Evolutionary conservation across 2,888 invertebrate genomes (phyloP), one percentile per base, ranked within the genome.

Genomic region (Ormyrus pomaceus): DNA sequence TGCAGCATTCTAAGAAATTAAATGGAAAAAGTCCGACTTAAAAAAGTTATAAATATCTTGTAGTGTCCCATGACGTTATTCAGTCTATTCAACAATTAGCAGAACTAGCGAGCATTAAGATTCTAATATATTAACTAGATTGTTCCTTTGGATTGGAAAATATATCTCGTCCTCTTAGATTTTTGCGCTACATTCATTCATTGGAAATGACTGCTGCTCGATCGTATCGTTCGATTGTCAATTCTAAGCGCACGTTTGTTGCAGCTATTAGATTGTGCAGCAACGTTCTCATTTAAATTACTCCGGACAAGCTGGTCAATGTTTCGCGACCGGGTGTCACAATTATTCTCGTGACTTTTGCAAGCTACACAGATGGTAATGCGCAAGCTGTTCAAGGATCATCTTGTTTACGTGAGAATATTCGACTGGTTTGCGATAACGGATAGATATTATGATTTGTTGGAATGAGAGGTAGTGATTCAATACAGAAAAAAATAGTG

Each of bases 201-300:
- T 51, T 2, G 65, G 62, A 19, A 65, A 70, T 64, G 70, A 70
- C 64, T 34, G 77, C 53, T 34, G 77, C 46, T 11, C 62, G 70
- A 77, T 77, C 50, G 62, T 77, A 77, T 71, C 70, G 58, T 10
- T 11, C 19, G 59, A 77, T 77, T 68, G 75, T 76, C 68, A 76
- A 68, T 51, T 71, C 61, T 68, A 50, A 11, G 13, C 68, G 45
- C 48, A 51, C 34, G 34, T 34, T 34, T 34, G 34, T 34, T 34
- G 34, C 4, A 34, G 34, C 34, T 4, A 19, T 19, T 19, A 4
- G 34, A 34, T 34, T 34, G 34, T n/a, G 48, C 62, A 61, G 46
- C 62, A 34, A 34, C 34, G 34, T 50, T 62, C 53, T 77, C 77
- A 56, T 71, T 77, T 71, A 77, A 77, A 77, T 77, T 58, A 71